Conservation (phyloP, 2,888 invertebrate genomes). For the Limnephilus marmoratus region DNA sequence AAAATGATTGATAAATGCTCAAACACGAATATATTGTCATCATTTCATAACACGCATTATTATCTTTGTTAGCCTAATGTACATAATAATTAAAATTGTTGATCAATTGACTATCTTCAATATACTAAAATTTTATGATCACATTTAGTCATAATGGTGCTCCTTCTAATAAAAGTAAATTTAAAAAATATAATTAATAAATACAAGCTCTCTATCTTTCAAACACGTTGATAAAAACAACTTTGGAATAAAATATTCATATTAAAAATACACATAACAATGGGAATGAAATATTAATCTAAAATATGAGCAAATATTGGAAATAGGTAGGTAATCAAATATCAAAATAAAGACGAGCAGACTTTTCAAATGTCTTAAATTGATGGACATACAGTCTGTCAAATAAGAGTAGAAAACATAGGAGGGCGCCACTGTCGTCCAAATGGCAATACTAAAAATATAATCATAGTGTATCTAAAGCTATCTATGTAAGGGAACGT, state of each 20-base stretch:
- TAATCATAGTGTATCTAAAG: no score
- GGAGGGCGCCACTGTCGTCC: no score
- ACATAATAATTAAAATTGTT: constrained; percentile 21
- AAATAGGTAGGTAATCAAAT: neutral
- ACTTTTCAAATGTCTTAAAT: neutral
- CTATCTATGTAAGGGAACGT: no score
- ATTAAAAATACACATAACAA: constrained; percentile 6
- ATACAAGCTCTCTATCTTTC: constrained; percentile 7
- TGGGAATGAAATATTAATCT: constrained; percentile 26
- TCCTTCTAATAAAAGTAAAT: constrained; percentile 12
- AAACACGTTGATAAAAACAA: constrained; percentile 28
- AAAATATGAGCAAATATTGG: neutral
- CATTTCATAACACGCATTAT: constrained; percentile 41
- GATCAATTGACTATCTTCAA: constrained; percentile 45
- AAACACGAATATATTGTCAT: constrained; percentile 45
- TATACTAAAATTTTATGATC: constrained; percentile 11
- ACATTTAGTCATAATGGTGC: constrained; percentile 44
- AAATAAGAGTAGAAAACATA: no score
- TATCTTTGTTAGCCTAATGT: constrained; percentile 1
- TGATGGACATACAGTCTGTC: no score
- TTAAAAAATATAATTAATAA: neutral
- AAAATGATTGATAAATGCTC: constrained; percentile 12
- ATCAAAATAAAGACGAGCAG: neutral
- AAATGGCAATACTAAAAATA: no score
- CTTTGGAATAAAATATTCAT: constrained; percentile 27